Base-by-base conservation (phyloP, 30 jellyfish, hydroid and myxozoan genomes). In the Mastigias papua region DNA sequence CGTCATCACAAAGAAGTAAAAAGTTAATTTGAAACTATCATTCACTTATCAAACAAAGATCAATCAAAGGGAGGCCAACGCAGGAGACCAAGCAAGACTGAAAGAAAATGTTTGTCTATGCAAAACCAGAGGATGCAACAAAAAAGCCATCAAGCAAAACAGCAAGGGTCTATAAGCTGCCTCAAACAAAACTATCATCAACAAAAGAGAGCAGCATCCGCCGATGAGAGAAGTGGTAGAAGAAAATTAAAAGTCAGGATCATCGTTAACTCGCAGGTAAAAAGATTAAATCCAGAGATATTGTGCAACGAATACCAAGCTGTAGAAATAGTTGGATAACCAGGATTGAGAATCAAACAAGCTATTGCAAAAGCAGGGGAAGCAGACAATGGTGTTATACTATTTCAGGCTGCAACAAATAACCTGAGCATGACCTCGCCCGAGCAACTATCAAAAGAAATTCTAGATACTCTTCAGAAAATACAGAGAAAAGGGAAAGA, bases 321-420 rank as follows among this genome's bases (percentile, higher is more conserved):
- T 67, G 50, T 67, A 48, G 29, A 67, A 67, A 67, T 27, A 30
- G 22, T 67, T 67, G 79, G 79, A 67, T 50, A 67, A 67, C 29
- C 79, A 67, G 79, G 79, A 67, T 21, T 67, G 79, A 67, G 46
- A 50, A 67, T 67, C 17, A 25, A 67, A 67, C 79, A 67, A 50
- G 79, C 79, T 67, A 50, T 27, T 34, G 34, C 79, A 67, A 67
- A 67, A 50, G 29, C 48, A 67, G 79, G 49, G 48, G 29, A 67
- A 67, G 21, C 79, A 67, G 48, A 67, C 10, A 67, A 50, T 27
- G 79, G 34, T 67, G 21, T 67, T 67, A 67, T 67, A 67, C 23
- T 17, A 67, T 68, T 72, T 50, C 86, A 75, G 23, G 86, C 86
- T 32, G 86, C 74, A 23, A 48, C 74, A 46, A 75, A 75, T 49